These are phyloP conservation scores for Catagonus wagneri DNA, from an alignment of 2,113 vertebrate genomes.

Conservation along the genomic window DNA sequence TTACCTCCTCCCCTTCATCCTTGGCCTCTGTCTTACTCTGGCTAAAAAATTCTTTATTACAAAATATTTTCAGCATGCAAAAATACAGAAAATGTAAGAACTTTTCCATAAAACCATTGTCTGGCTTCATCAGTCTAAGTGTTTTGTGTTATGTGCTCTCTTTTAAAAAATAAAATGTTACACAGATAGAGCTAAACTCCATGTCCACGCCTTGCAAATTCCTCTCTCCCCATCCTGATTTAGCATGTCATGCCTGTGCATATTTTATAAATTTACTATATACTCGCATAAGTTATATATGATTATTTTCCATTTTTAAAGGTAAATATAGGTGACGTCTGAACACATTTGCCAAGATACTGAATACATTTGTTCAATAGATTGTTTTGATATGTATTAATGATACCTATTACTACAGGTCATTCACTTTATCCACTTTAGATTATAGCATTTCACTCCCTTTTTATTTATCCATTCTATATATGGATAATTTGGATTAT, in stretches of 20 bases:
- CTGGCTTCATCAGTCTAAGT: neutral
- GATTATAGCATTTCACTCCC: neutral
- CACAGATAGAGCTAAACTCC: neutral
- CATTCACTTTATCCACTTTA: neutral
- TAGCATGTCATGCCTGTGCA: neutral
- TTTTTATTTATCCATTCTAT: neutral
- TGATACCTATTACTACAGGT: neutral
- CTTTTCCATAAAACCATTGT: fast-evolving
- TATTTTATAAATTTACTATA: neutral
- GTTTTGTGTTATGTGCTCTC: neutral
- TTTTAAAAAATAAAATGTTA: neutral
- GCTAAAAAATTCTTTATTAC: neutral
- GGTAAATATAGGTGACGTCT: neutral
- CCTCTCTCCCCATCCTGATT: neutral
- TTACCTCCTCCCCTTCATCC: neutral
- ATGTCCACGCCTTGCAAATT: neutral
- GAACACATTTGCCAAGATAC: neutral
- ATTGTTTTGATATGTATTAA: neutral
- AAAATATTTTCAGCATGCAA: neutral
- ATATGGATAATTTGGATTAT: neutral
- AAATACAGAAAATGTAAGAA: neutral
- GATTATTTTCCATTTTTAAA: neutral
- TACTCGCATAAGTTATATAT: neutral
- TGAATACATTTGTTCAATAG: no score
- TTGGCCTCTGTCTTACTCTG: neutral